These are phyloP conservation scores for Carcharodon carcharias DNA, from an alignment of 2,797 vertebrate genomes.

Conservation along the genomic window DNA sequence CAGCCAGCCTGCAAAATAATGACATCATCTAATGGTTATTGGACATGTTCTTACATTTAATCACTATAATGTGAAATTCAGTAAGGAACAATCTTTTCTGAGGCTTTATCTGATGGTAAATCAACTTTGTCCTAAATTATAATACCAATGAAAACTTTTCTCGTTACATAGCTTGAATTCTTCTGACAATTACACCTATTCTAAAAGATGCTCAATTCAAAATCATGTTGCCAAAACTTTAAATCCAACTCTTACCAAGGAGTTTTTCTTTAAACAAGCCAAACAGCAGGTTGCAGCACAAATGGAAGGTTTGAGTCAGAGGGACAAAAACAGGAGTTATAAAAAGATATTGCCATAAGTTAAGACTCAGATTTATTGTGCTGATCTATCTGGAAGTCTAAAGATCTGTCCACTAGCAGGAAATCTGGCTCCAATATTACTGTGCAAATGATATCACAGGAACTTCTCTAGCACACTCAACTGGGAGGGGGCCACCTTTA, in stretches of 20 bases:
- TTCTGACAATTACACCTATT: neutral
- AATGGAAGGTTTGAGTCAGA: neutral
- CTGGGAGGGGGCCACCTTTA: no score
- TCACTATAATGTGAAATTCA: neutral
- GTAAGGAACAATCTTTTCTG: neutral
- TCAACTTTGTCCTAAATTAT: neutral
- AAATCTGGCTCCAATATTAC: neutral
- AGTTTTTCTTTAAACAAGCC: neutral
- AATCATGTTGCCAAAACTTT: neutral
- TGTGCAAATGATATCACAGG: neutral
- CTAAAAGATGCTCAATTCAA: neutral
- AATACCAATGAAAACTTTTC: neutral
- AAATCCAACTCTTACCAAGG: neutral
- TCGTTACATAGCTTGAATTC: neutral
- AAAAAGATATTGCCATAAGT: neutral
- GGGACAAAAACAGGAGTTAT: neutral
- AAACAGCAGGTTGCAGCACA: neutral
- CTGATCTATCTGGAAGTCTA: neutral
- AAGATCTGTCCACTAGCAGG: neutral
- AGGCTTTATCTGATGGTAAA: neutral
- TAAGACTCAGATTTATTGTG: neutral
- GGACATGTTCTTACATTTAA: neutral
- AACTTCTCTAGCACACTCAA: neutral
- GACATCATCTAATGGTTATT: neutral
- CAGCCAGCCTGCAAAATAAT: slow-evolving; percentile 80